phyloP scores from a whole-genome alignment of 2,113 vertebrate species.

The Grammomys dolichurus region DNA sequence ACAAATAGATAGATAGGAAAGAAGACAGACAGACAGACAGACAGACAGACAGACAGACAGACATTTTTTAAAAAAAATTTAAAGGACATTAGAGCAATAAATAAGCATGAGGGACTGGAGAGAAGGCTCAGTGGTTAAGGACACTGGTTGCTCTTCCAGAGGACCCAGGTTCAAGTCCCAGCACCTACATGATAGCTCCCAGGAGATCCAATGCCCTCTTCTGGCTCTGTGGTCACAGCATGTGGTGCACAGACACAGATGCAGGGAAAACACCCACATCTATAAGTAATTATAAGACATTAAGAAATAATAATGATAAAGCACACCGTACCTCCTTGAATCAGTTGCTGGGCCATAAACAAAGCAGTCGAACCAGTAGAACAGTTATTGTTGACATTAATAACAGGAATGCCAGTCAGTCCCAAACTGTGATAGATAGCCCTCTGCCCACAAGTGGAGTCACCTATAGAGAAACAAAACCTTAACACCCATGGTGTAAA shows the following conservation, averaged over 20 bases:
- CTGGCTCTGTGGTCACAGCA: neutral
- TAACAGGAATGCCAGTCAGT: slow-evolving; percentile 96
- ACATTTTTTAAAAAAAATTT: neutral
- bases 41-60: neutral
- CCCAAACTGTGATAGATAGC: slow-evolving; percentile 97
- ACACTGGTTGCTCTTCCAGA: neutral
- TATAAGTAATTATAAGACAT: neutral
- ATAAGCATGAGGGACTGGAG: neutral
- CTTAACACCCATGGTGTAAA: neutral
- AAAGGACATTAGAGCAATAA: neutral
- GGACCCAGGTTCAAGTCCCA: neutral
- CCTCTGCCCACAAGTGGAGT: slow-evolving; percentile 95
- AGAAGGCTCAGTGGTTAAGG: neutral
- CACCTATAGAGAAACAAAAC: slow-evolving; percentile 86
- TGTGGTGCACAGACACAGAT: neutral
- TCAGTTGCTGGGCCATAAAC: slow-evolving; percentile 93
- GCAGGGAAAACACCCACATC: neutral
- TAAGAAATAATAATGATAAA: neutral
- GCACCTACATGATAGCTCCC: neutral
- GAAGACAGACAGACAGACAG: neutral
- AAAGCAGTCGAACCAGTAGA: slow-evolving; percentile 97
- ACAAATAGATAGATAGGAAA: neutral
- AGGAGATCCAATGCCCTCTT: neutral
- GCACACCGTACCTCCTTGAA: slow-evolving; percentile 93
- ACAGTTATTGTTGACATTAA: slow-evolving; percentile 99